Evolutionary conservation across 2,888 invertebrate species (phyloP), one percentile per base, ranked within the genome.

Genomic region (Carabus problematicus): DNA sequence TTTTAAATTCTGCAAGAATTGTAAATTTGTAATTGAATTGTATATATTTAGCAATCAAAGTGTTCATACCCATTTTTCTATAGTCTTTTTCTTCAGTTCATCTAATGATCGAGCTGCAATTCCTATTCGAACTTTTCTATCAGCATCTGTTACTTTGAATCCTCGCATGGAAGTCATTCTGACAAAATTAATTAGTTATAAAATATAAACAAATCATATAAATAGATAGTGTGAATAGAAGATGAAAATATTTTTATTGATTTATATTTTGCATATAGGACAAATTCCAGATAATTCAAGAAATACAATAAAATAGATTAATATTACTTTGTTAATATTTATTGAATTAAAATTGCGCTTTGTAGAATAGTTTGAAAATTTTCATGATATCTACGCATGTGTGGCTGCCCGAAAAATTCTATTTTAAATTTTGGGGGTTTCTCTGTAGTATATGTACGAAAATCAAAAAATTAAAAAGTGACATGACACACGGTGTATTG

Each of bases 141-240:
- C 86, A 2, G 88, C 86, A 77, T 91, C 88, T 0, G 91, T 89
- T 47, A 91, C 88, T 84, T 91, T 91, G 76, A 88, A 91, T 29
- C 91, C 91, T 79, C 85, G 88, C 76, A 89, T 83, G 84, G 85
- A 83, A 73, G 76, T 81, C 77, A 77, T 78, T 68, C 29, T 66
- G 64, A 19, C 41, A 56, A 49, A 63, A 54, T 42, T 41, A 56
- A 12, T 11, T 40, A 63, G 52, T 42, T 41, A 60, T 49, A 11
- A 58, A 55, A 39, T 43, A 64, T 43, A 19, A 59, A 52, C 18
- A 67, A 62, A 47, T 29, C 12, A 29, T 11, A 3, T 29, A 29
- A 29, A 45, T 45, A 45, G 7, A n/a, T 45, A 3, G n/a, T 45
- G 14, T 45, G 7, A 45, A 45, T 45, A 14, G 7, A 6, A 12